These are phyloP conservation scores for Diachasmimorpha longicaudata DNA, from an alignment of 1,140 invertebrate genomes.

Conservation along the genomic window DNA sequence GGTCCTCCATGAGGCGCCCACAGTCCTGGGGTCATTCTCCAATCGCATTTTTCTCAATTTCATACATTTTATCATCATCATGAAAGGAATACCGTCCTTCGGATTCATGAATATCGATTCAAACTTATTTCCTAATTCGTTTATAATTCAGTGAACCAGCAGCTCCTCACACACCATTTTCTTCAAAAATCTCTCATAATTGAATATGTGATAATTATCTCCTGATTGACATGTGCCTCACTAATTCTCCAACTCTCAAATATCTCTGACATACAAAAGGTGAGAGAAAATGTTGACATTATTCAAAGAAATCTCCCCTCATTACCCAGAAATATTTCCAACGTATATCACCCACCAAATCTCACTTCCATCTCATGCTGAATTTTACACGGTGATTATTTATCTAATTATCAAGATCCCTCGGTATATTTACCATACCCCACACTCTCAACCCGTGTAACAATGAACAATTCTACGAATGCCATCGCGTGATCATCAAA, in stretches of 20 bases:
- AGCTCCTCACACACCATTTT: neutral
- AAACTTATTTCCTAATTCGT: neutral
- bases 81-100: neutral
- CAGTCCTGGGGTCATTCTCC: slow-evolving; percentile 19
- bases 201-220: neutral
- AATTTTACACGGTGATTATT: slow-evolving; percentile 18
- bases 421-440: slow-evolving; percentile 11
- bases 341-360: neutral
- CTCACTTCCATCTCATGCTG: neutral
- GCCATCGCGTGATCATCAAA: neutral
- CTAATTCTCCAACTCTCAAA: neutral
- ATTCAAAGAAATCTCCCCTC: neutral
- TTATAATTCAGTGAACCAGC: neutral
- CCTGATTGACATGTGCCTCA: slow-evolving; percentile 3
- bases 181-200: slow-evolving; percentile 18
- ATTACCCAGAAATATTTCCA: neutral
- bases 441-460: neutral
- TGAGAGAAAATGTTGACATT: neutral
- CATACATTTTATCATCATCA: neutral
- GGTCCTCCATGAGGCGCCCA: slow-evolving; percentile 23
- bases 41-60: slow-evolving; percentile 12
- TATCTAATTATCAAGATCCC: slow-evolving; percentile 32
- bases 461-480: neutral
- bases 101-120: neutral
- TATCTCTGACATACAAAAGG: neutral